A percentile compares a stretch with the other conserved stretches of the same genome.
Evolutionary conservation across 2,888 invertebrate genomes (phyloP).

Genomic region (Eupithecia exiguata): DNA sequence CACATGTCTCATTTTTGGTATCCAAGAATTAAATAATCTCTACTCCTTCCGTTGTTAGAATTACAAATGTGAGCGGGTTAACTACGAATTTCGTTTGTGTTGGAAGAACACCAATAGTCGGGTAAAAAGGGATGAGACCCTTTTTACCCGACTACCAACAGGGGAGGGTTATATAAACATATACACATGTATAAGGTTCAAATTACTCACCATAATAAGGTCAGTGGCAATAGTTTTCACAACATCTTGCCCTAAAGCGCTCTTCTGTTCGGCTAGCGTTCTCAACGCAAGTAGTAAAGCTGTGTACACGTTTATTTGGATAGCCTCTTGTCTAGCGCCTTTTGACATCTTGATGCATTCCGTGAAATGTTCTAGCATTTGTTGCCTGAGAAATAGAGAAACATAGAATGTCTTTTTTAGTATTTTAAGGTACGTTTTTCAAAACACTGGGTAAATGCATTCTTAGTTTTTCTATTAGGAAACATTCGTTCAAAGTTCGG

Average conservation of each 20-base stretch:
- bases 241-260: slow-evolving; percentile 93
- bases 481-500: too few species aligned
- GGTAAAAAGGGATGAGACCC: too few species aligned
- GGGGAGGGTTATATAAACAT: too few species aligned
- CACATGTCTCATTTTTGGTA: too few species aligned
- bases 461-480: background rate
- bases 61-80: too few species aligned
- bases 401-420: background rate
- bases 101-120: too few species aligned
- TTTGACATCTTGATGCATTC: slow-evolving; percentile 98
- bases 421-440: background rate
- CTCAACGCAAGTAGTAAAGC: slow-evolving; percentile 95
- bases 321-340: slow-evolving; percentile 95
- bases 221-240: slow-evolving; percentile 93
- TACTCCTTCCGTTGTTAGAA: too few species aligned
- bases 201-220: slow-evolving; percentile 87
- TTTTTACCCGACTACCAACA: too few species aligned
- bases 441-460: background rate
- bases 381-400: slow-evolving; percentile 80
- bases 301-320: slow-evolving; percentile 98
- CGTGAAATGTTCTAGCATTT: slow-evolving; percentile 98
- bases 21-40: too few species aligned
- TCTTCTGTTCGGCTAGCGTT: slow-evolving; percentile 93
- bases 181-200: too few species aligned
- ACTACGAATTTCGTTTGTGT: too few species aligned